A percentile compares a stretch with the other conserved stretches of the same genome.
These are phyloP conservation scores for Holacanthella duospinosa DNA, from an alignment of 2,888 invertebrate genomes.

Conservation along the genomic window DNA sequence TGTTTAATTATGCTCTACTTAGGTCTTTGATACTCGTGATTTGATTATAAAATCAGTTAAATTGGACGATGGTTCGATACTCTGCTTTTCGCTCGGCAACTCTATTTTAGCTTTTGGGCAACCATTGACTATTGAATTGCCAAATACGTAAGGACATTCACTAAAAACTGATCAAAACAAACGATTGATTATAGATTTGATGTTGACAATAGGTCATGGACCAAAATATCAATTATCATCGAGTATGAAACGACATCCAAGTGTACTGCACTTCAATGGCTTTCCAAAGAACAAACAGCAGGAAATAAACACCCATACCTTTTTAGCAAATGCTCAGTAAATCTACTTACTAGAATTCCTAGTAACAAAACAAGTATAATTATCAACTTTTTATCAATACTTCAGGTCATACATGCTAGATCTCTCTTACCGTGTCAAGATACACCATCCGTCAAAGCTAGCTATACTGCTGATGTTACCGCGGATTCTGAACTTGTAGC, in stretches of 20 bases:
- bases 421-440: slow-evolving; percentile 87
- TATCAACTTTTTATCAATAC: slow-evolving; percentile 27
- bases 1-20: slow-evolving; percentile 25
- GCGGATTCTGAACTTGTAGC: slow-evolving; percentile 65
- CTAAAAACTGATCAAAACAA: background rate
- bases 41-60: slow-evolving; percentile 54
- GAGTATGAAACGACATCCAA: slow-evolving; percentile 63
- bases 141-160: slow-evolving; percentile 6
- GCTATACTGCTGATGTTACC: slow-evolving; percentile 60
- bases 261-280: slow-evolving; percentile 79
- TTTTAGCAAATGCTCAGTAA: slow-evolving; percentile 68
- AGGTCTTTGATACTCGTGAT: slow-evolving; percentile 67
- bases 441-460: slow-evolving; percentile 75
- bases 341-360: background rate
- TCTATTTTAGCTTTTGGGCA: background rate
- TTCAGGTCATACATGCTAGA: slow-evolving; percentile 73
- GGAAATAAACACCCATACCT: slow-evolving; percentile 76
- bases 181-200: too few species aligned
- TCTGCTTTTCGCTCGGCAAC: slow-evolving; percentile 6
- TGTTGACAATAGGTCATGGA: slow-evolving; percentile 9
- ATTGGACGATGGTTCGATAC: slow-evolving; percentile 39
- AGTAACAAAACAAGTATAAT: background rate
- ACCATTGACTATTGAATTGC: slow-evolving; percentile 3
- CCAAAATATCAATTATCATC: slow-evolving; percentile 46
- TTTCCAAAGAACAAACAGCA: slow-evolving; percentile 71